A percentile compares a stretch with the other conserved stretches of the same genome.
phyloP scores from a whole-genome alignment of 2,113 vertebrate species.

The Dolichallabes microphthalmus region DNA sequence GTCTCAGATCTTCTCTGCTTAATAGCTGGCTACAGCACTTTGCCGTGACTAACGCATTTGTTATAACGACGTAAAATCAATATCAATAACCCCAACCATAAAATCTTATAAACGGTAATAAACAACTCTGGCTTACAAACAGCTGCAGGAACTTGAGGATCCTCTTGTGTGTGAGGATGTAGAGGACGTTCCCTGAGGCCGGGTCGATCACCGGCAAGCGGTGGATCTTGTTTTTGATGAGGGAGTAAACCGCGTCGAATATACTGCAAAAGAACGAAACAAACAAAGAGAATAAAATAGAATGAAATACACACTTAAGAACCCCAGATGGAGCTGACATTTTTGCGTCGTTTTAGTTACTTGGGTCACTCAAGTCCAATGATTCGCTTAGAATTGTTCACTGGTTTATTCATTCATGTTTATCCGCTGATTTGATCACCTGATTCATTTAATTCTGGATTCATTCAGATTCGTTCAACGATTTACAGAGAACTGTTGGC shows the following conservation, averaged over 20 bases:
- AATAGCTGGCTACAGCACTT: background rate
- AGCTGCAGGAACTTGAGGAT: slow-evolving; percentile 99
- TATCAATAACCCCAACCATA: background rate
- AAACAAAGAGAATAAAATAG: background rate
- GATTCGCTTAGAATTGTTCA: background rate
- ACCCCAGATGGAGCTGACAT: no score
- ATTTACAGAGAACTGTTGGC: no score
- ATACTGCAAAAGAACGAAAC: slow-evolving; percentile 73
- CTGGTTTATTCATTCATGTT: background rate
- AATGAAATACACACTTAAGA: slow-evolving; percentile 3
- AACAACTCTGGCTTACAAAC: slow-evolving; percentile 84
- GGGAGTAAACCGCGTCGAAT: slow-evolving; percentile 94
- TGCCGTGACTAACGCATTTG: background rate
- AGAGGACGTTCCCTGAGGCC: slow-evolving; percentile 97
- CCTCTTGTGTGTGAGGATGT: slow-evolving; percentile 99
- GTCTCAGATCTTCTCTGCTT: background rate
- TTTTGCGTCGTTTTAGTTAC: background rate
- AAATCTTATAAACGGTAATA: background rate
- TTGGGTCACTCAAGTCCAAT: background rate
- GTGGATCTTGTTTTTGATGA: slow-evolving; percentile 99
- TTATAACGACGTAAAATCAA: background rate
- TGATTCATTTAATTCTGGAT: background rate
- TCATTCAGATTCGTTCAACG: background rate
- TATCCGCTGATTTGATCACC: background rate
- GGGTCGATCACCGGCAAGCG: slow-evolving; percentile 98